phyloP scores from a whole-genome alignment of 1,140 invertebrate species.

The Myzus persicae region DNA sequence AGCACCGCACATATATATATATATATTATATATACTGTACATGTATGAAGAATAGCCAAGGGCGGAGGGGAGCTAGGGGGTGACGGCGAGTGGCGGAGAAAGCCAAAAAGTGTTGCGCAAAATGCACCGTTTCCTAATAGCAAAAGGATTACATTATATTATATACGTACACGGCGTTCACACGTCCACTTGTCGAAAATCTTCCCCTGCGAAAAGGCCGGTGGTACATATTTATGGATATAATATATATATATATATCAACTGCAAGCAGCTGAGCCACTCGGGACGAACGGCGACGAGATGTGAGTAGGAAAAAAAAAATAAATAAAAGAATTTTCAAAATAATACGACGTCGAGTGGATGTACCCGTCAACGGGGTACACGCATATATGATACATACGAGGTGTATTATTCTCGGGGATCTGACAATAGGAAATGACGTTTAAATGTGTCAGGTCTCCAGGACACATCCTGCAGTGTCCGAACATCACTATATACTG shows the following conservation, averaged over 20 bases:
- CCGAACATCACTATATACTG: not conserved
- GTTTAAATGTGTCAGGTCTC: not conserved
- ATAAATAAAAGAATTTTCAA: not conserved
- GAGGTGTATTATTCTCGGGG: not conserved
- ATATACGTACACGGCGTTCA: not conserved
- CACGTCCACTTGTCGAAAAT: conserved; percentile 46
- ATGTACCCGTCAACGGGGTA: not conserved
- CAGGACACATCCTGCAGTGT: not conserved
- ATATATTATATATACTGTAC: not conserved
- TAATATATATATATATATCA: not conserved
- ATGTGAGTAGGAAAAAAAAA: not conserved
- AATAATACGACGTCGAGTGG: not conserved
- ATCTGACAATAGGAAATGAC: not conserved
- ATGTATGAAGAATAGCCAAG: not conserved
- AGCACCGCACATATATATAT: not conserved
- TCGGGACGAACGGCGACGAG: not conserved
- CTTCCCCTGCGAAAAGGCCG: not conserved
- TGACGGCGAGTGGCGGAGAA: not conserved
- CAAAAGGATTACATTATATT: conserved; percentile 29
- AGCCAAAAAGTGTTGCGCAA: conserved; percentile 50
- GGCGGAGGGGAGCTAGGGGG: not conserved
- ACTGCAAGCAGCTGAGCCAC: not conserved
- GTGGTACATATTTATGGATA: not conserved
- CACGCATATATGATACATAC: no score
- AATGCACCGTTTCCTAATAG: conserved; percentile 40